Base-by-base conservation (phyloP, 2,888 invertebrate species). In the Pseudococcus viburni region DNA sequence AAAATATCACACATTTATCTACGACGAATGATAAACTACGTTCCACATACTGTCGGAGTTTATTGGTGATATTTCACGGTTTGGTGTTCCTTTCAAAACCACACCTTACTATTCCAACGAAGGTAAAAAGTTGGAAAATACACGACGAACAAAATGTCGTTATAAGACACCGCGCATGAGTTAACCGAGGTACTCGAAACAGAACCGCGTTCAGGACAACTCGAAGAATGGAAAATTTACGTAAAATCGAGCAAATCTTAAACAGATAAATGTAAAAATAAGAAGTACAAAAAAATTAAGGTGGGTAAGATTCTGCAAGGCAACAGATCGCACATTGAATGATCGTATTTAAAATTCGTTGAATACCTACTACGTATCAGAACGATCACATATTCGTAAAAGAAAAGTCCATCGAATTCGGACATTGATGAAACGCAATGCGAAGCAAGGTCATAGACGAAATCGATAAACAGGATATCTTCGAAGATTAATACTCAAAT, bases 301-400 rank as follows among this genome's bases (percentile, higher is more conserved):
- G 12, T 17, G 19, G 59, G 5, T 59, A 9, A 6, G 59, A 11
- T 33, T 33, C 26, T 2, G 26, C 59, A 11, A 59, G 59, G 59
- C 59, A 59, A 59, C 59, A 59, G 59, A 19, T 59, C 19, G 9
- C 59, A 59, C 59, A 59, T 59, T 59, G 59, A 59, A 19, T 59
- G 59, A 59, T 15, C 55, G 19, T 9, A 17, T 19, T 59, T 59
- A 59, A 59, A 59, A 59, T 9, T 59, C 6, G 9, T 8, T 51
- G 19, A 19, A 19, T 59, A 59, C 59, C 59, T 59, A 59, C 6
- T 59, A 59, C 59, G 59, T 19, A 59, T 59, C 59, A 59, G 59
- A 59, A 59, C n/a, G 59, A 59, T 59, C 59, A 59, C 19, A 59
- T 19, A 19, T 19, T 59, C n/a, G 19, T 19, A 9, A 59, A n/a